These are phyloP conservation scores for Nephrocerus scutellatus DNA, from an alignment of 2,888 invertebrate genomes.

Conservation along the genomic window DNA sequence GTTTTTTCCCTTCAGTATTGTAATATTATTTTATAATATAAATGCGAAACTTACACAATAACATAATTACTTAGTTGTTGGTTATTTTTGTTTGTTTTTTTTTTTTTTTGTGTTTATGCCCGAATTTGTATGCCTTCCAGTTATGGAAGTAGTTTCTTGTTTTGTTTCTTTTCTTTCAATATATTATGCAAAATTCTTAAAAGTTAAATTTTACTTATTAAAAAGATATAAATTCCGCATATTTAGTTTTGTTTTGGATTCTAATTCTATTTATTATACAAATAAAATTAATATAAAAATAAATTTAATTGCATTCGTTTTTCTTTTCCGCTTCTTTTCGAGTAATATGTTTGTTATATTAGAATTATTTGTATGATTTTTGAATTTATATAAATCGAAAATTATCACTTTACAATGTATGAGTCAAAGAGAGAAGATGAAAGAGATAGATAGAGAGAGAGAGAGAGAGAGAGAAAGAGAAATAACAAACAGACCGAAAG, in stretches of 20 bases:
- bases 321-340: conserved; percentile 4
- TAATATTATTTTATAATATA: conserved; percentile 12
- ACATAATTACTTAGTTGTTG: no score
- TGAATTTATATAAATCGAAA: no score
- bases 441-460: no score
- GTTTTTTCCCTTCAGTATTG: conserved; percentile 17
- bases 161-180: no score
- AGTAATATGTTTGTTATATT: neutral
- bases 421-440: neutral
- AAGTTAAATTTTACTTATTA: conserved; percentile 25
- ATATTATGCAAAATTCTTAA: conserved; percentile 29
- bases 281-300: conserved; percentile 20
- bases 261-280: conserved; percentile 10
- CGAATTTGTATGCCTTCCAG: no score
- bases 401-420: neutral
- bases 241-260: conserved; percentile 1
- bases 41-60: conserved; percentile 20
- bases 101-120: no score
- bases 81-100: no score
- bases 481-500: no score
- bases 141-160: no score
- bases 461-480: no score
- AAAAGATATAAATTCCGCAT: neutral
- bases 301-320: conserved; percentile 13
- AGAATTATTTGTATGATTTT: conserved; percentile 3